phyloP scores from a whole-genome alignment of 2,888 invertebrate species.

The Lepeophtheirus nordmannii region DNA sequence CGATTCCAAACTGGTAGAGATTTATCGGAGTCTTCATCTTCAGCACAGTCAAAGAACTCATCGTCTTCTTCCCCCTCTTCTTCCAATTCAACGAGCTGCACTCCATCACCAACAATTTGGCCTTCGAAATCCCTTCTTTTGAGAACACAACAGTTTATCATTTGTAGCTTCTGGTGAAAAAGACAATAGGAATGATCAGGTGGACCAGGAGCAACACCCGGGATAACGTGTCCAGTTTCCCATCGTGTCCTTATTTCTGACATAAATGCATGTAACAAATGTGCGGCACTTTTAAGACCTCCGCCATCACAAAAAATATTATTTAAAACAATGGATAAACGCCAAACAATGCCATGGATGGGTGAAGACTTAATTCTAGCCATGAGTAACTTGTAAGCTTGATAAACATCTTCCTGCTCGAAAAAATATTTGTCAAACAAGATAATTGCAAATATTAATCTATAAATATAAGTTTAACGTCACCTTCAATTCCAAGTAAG shows the following conservation, averaged over 20 bases:
- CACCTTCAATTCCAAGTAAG: not conserved
- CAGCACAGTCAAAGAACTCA: conserved; percentile 54
- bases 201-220: conserved; percentile 49
- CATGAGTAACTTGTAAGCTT: not conserved
- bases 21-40: conserved; percentile 37
- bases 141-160: conserved; percentile 47
- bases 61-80: conserved; percentile 43
- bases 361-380: conserved; percentile 56
- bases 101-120: conserved; percentile 25
- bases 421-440: no score
- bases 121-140: conserved; percentile 33
- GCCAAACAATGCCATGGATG: conserved; percentile 60
- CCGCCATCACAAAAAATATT: conserved; percentile 58
- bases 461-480: not conserved
- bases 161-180: conserved; percentile 79
- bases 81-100: conserved; percentile 26
- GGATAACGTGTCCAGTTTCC: conserved; percentile 60
- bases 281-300: conserved; percentile 51
- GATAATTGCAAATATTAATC: no score
- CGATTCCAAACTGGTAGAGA: conserved; percentile 33
- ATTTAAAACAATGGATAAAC: conserved; percentile 56
- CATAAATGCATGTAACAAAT: conserved; percentile 84
- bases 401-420: not conserved
- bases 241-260: conserved; percentile 76
- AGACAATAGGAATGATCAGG: conserved; percentile 79